phyloP scores from a whole-genome alignment of 1,140 invertebrate species.

The Probaryconus sp. region DNA sequence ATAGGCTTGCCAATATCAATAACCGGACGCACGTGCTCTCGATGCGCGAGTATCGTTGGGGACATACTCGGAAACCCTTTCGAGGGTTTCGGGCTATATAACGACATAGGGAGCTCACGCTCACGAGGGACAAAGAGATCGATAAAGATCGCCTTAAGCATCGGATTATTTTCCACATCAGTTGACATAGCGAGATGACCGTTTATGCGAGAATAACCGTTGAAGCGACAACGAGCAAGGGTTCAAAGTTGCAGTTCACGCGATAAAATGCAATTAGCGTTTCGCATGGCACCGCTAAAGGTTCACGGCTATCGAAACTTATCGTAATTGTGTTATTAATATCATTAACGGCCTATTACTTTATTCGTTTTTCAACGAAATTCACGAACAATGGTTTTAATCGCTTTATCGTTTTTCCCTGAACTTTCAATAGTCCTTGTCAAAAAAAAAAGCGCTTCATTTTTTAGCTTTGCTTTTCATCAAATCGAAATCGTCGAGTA shows the following conservation, averaged over 20 bases:
- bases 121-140: slow-evolving; percentile 61
- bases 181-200: slow-evolving; percentile 53
- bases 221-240: slow-evolving; percentile 47
- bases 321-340: slow-evolving; percentile 44
- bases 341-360: slow-evolving; percentile 25
- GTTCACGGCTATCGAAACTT: slow-evolving; percentile 23
- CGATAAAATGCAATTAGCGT: slow-evolving; percentile 60
- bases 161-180: slow-evolving; percentile 63
- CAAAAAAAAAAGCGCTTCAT: too few species aligned
- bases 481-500: too few species aligned
- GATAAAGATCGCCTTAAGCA: slow-evolving; percentile 65
- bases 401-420: too few species aligned
- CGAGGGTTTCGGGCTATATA: slow-evolving; percentile 48
- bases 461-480: too few species aligned
- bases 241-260: slow-evolving; percentile 57
- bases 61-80: slow-evolving; percentile 58
- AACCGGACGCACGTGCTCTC: slow-evolving; percentile 61
- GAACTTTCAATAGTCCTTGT: too few species aligned
- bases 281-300: slow-evolving; percentile 17
- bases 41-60: slow-evolving; percentile 27
- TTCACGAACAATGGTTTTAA: slow-evolving; percentile 5
- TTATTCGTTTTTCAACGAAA: slow-evolving; percentile 16
- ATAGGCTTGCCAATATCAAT: slow-evolving; percentile 55
- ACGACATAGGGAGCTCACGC: slow-evolving; percentile 24
- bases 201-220: slow-evolving; percentile 57